Conservation (phyloP, 2,797 vertebrate genomes). For the Karalla daura region DNA sequence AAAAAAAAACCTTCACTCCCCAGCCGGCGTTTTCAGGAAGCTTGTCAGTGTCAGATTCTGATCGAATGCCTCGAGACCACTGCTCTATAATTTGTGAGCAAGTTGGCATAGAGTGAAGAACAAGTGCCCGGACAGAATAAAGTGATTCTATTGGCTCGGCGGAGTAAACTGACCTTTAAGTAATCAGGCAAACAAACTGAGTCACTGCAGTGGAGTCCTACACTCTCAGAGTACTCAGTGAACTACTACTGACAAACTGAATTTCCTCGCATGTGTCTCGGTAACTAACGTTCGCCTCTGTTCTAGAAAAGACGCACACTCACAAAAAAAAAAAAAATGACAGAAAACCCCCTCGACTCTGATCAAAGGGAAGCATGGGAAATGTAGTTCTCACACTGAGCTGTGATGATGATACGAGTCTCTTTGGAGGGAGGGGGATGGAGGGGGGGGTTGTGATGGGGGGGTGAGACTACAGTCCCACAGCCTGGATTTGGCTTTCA, state of each 20-base stretch:
- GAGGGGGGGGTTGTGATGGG: too few relatives aligned
- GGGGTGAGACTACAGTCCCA: conserved; percentile 73
- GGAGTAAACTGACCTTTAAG: conserved; percentile 76
- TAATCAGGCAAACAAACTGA: conserved; percentile 79
- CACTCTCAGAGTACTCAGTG: conserved; percentile 56
- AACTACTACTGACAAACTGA: conserved; percentile 66
- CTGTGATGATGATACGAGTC: conserved; percentile 75
- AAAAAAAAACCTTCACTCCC: conserved; percentile 44
- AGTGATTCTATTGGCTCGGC: conserved; percentile 62
- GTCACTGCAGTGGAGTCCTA: conserved; percentile 51
- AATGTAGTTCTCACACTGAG: conserved; percentile 76
- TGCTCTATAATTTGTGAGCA: conserved; percentile 64
- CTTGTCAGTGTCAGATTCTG: conserved; percentile 57
- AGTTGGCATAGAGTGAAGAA: conserved; percentile 45
- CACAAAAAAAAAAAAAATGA: conserved; percentile 12
- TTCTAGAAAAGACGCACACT: conserved; percentile 41
- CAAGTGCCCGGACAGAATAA: conserved; percentile 37
- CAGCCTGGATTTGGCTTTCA: conserved; percentile 79
- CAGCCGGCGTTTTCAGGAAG: conserved; percentile 42
- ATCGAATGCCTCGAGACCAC: conserved; percentile 51
- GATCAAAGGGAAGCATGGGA: conserved; percentile 81
- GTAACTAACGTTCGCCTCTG: conserved; percentile 35
- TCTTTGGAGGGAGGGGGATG: conserved; percentile 76
- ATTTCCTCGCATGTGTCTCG: conserved; percentile 60
- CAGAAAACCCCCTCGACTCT: conserved; percentile 52